Evolutionary conservation across 2,888 invertebrate species (phyloP), one percentile per base, ranked within the genome.

Genomic region (Cetonia aurata): DNA sequence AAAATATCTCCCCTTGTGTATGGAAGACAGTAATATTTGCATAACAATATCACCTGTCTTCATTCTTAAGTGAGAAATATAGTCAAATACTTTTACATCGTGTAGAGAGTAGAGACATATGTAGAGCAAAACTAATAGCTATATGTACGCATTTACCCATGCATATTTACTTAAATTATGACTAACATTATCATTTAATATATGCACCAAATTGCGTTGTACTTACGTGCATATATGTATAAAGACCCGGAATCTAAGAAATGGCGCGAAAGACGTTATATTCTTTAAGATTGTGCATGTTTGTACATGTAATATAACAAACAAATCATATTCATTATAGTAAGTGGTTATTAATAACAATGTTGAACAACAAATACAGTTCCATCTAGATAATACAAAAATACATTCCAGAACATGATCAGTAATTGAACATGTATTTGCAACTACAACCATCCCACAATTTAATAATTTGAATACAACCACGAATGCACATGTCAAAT

Each of bases 11-110:
- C 50, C 62, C 50, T 37, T 15, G 33, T 62, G 37, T 62, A 62
- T 62, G 50, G 50, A 62, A 33, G 37, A 50, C 37, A 37, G 10
- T 8, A 37, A 37, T 48, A 62, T 62, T 62, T 62, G 50, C 62
- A 62, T 62, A 37, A 48, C 33, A 62, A 62, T 50, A 62, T 15
- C 62, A 62, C 31, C 62, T 62, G 50, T 62, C 62, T 48, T 33
- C 48, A 50, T 6, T 62, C 48, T 46, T 62, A 50, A 62, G 3
- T 62, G 15, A 17, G 33, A 50, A 50, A 48, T 37, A 25, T 17
- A 17, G 25, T 9, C 33, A 48, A 62, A 17, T 59, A 25, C 33
- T 62, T 62, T 62, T 48, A 33, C 55, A 33, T 55, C n/a, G 55
- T 37, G 6, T 44, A 59, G 19, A 25, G 13, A 6, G 1, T 8